phyloP scores from a whole-genome alignment of 1,140 invertebrate genomes.

The Zaprionus ornatus region DNA sequence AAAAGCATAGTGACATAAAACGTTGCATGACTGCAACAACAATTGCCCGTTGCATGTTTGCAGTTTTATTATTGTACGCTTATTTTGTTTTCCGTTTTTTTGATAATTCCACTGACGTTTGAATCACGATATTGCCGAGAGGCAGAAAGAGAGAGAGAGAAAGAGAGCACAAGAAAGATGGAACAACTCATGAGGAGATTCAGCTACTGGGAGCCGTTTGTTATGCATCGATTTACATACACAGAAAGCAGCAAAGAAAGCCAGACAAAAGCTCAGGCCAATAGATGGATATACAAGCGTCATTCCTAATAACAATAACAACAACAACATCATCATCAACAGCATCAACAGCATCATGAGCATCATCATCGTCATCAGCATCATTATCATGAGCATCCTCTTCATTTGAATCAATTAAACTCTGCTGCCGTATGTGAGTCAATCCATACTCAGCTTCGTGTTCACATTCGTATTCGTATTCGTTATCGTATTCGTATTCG shows the following conservation, averaged over 20 bases:
- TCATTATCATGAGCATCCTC: slow-evolving; percentile 41
- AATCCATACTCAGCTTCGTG: slow-evolving; percentile 50
- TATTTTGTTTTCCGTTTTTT: slow-evolving; percentile 21
- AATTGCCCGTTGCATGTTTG: slow-evolving; percentile 65
- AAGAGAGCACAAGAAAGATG: not conserved
- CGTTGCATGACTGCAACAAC: slow-evolving; percentile 61
- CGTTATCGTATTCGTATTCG: slow-evolving; percentile 48
- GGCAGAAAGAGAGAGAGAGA: slow-evolving; percentile 1
- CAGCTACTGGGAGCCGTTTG: slow-evolving; percentile 58
- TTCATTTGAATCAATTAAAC: slow-evolving; percentile 81
- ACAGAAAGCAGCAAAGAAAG: slow-evolving; percentile 51
- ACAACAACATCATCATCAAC: slow-evolving; percentile 21
- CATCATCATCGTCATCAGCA: slow-evolving; percentile 34
- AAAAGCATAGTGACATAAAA: slow-evolving; percentile 55
- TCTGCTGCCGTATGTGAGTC: slow-evolving; percentile 55
- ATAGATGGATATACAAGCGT: slow-evolving; percentile 60
- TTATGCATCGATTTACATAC: slow-evolving; percentile 71
- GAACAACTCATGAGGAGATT: not conserved
- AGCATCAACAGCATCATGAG: slow-evolving; percentile 41
- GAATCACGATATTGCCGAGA: slow-evolving; percentile 32
- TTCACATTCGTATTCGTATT: slow-evolving; percentile 49
- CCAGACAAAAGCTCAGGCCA: slow-evolving; percentile 35
- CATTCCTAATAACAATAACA: slow-evolving; percentile 39
- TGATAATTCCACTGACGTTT: slow-evolving; percentile 38
- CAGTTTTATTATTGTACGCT: slow-evolving; percentile 46